Evolutionary conservation across 2,888 invertebrate genomes (phyloP).

Genomic region (Lasioglossum lativentre): DNA sequence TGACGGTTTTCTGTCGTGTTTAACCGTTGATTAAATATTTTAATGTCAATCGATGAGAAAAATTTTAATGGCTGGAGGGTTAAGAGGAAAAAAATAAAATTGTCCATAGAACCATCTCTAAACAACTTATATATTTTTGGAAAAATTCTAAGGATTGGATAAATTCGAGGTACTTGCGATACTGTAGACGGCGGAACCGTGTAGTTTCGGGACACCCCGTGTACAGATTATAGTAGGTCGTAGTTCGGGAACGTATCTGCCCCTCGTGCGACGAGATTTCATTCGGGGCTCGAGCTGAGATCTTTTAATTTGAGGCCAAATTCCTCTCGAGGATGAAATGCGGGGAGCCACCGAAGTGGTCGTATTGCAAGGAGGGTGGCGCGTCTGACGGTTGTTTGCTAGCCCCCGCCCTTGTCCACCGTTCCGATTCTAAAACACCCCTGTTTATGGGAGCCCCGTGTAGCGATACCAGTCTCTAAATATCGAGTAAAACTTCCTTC

Average conservation of each 20-base stretch:
- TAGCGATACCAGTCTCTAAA: constrained; percentile 62
- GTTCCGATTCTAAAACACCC: constrained; percentile 78
- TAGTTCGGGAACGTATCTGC: constrained; percentile 73
- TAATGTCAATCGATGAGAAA: too few species aligned
- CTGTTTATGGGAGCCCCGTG: constrained; percentile 72
- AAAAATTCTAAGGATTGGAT: not conserved
- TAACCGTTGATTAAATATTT: too few species aligned
- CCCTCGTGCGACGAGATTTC: constrained; percentile 75
- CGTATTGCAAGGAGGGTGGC: constrained; percentile 78
- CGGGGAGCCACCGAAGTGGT: constrained; percentile 80
- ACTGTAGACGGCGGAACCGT: not conserved
- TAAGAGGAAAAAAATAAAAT: too few species aligned
- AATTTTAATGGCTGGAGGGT: too few species aligned
- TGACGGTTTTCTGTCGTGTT: too few species aligned
- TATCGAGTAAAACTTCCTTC: constrained; percentile 61
- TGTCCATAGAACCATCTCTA: too few species aligned
- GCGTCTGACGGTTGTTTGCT: constrained; percentile 75
- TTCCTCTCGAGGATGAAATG: constrained; percentile 82
- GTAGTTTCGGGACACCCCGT: constrained; percentile 63
- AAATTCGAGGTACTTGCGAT: not conserved
- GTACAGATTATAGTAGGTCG: constrained; percentile 69
- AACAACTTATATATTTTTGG: not conserved
- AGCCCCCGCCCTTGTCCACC: constrained; percentile 65
- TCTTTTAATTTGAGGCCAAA: constrained; percentile 84
- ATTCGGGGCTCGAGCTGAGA: constrained; percentile 79